Conservation (phyloP, 2,888 invertebrate genomes). For the Penaeus monodon region DNA sequence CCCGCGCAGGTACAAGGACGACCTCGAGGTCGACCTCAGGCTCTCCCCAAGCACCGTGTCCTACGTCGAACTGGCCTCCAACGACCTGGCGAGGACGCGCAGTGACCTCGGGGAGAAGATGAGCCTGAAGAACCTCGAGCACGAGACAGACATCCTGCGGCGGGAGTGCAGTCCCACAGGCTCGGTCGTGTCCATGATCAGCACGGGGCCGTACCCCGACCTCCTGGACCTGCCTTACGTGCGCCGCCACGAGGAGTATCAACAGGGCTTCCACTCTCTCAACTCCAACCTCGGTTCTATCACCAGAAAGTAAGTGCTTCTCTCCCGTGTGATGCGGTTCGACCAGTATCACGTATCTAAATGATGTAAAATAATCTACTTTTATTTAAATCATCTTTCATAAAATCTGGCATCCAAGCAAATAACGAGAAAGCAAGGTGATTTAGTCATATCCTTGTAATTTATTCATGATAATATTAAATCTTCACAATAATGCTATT, state of each 20-base stretch:
- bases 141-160: slow-evolving; percentile 47
- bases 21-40: slow-evolving; percentile 31
- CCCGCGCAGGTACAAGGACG: slow-evolving; percentile 21
- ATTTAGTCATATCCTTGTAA: too few relatives aligned
- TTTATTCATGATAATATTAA: too few relatives aligned
- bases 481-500: too few relatives aligned
- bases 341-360: not conserved
- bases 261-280: slow-evolving; percentile 29
- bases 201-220: slow-evolving; percentile 35
- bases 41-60: slow-evolving; percentile 38
- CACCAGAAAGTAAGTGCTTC: slow-evolving; percentile 38
- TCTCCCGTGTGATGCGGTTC: not conserved
- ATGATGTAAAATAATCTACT: not conserved
- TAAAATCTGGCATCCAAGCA: too few relatives aligned
- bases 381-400: too few relatives aligned
- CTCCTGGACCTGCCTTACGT: slow-evolving; percentile 35
- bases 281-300: slow-evolving; percentile 23
- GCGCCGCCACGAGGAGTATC: not conserved
- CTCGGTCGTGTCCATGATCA: slow-evolving; percentile 40
- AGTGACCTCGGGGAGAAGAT: slow-evolving; percentile 36
- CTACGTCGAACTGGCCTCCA: slow-evolving; percentile 40
- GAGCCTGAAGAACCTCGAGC: slow-evolving; percentile 47
- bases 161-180: slow-evolving; percentile 49
- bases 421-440: too few relatives aligned
- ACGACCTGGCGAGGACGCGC: slow-evolving; percentile 30